Evolutionary conservation across 2,888 invertebrate species (phyloP).

Genomic region (Apotomis capreana): DNA sequence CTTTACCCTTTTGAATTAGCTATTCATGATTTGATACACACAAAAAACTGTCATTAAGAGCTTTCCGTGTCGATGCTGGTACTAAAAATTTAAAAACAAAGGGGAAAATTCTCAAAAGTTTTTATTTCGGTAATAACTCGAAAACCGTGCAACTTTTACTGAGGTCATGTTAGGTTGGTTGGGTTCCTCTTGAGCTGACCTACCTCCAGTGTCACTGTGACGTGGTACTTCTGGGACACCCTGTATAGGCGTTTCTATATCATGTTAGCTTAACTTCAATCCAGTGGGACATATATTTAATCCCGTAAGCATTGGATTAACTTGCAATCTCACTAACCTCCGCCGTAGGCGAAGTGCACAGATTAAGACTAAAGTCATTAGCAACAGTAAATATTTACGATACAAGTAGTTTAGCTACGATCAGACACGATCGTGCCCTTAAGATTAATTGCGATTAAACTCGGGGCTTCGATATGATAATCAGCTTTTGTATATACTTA

Average conservation of each 20-base stretch:
- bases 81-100: too few species aligned
- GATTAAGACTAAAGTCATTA: conserved; percentile 31
- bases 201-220: too few species aligned
- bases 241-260: neutral
- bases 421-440: neutral
- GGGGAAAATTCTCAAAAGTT: too few species aligned
- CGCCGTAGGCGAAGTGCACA: conserved; percentile 19
- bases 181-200: too few species aligned
- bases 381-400: conserved; percentile 13
- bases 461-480: conserved; percentile 9
- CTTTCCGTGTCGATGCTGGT: too few species aligned
- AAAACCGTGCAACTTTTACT: too few species aligned
- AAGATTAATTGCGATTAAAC: conserved; percentile 10
- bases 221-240: too few species aligned
- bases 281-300: conserved; percentile 20
- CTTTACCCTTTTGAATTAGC: too few species aligned
- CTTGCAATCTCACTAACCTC: conserved; percentile 33
- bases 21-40: too few species aligned
- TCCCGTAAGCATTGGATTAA: conserved; percentile 34
- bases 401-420: conserved; percentile 14
- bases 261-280: conserved; percentile 12
- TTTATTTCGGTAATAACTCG: too few species aligned
- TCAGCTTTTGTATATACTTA: neutral
- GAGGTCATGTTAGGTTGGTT: too few species aligned
- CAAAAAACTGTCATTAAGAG: too few species aligned